Conservation (phyloP, 2,113 vertebrate genomes). For the Stegostoma tigrinum region DNA sequence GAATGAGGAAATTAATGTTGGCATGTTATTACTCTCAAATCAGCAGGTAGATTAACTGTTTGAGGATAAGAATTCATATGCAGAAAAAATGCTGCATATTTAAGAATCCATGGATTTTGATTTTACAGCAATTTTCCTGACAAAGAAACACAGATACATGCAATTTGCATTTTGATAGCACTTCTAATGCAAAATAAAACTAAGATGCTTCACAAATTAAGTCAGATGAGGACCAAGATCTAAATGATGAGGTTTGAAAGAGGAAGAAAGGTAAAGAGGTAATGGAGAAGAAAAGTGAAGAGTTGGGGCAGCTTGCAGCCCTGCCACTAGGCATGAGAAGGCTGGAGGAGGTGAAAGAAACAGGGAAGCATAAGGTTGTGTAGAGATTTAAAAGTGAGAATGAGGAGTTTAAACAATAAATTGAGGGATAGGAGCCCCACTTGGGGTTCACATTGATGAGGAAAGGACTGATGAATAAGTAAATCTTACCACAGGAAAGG, state of each 20-base stretch:
- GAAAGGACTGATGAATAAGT: background rate
- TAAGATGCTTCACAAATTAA: background rate
- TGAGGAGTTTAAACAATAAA: background rate
- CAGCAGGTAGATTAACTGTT: background rate
- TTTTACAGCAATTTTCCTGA: background rate
- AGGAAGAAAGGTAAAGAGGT: background rate
- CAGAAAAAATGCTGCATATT: too few relatives aligned
- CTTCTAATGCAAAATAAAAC: background rate
- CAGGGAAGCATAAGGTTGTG: background rate
- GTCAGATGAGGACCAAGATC: background rate
- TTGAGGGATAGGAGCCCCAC: background rate
- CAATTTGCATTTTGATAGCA: background rate
- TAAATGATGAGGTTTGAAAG: background rate
- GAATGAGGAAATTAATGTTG: conserved; percentile 17
- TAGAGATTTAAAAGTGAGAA: background rate
- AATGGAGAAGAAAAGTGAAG: background rate
- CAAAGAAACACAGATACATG: background rate
- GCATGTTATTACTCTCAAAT: background rate
- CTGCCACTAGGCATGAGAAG: background rate
- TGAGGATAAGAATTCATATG: background rate
- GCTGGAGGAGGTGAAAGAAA: background rate
- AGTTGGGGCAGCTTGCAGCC: background rate
- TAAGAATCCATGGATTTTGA: background rate
- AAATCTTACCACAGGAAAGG: background rate
- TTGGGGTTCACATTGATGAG: background rate